Evolutionary conservation across 2,113 vertebrate species (phyloP), one percentile per base, ranked within the genome.

Genomic region (Natator depressus): DNA sequence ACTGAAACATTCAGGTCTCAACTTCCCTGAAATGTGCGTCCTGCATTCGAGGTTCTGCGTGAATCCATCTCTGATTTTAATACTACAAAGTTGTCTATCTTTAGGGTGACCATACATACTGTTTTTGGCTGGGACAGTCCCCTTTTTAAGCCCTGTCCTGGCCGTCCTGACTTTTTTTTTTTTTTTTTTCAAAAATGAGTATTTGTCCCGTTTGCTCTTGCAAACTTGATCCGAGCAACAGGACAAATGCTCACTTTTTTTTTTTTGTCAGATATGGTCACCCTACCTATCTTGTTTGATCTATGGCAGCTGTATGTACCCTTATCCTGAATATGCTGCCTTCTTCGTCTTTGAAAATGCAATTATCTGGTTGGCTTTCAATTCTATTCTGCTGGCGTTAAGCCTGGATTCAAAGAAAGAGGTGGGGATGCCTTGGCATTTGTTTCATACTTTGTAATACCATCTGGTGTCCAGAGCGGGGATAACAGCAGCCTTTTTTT

Each of bases 381-480:
- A 10, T 72, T 72, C 5, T 72, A 38, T 72, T 38, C n/a, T 72
- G 65, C 19, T 22, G 65, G n/a, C 3, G 3, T 54, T 54, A 54
- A 6, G 27, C 78, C 38, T 62, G 54, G 6, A 31, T 93, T 88
- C 8, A 38, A 51, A 82, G 55, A 0, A 3, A 24, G 6, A 87
- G 5, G 2, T 19, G 1, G 4, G 54, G 86, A 78, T 27, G 10
- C 2, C 31, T 72, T 49, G 1, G 24, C 2, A 13, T 86, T 87
- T 1, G 4, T 72, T 27, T 89, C 35, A n/a, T 57, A 72, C 78
- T 88, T 80, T 93, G 85, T 85, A 94, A 83, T 95, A 96, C 96
- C 97, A 96, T 11, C 97, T 97, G 93, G 78, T 94, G 97, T 95
- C 90, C 47, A 16, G 47, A 51, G 49, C n/a, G 86, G 69, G 89